A percentile compares a stretch with the other conserved stretches of the same genome.
Evolutionary conservation across 2,888 invertebrate genomes (phyloP).

Genomic region (Ashinkailepas kermadecensis): DNA sequence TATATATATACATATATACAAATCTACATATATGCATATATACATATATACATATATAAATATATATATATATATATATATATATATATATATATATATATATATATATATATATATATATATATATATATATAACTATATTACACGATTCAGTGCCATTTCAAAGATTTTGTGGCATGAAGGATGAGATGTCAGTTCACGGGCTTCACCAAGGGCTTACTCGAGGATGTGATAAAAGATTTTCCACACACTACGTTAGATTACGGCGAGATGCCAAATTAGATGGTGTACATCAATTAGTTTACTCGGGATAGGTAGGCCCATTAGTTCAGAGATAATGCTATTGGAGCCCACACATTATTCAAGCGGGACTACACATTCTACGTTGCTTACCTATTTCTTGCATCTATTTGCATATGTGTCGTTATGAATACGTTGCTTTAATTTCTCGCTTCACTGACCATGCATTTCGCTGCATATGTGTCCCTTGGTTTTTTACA

Average conservation of each 20-base stretch:
- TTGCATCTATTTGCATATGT: no score
- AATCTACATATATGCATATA: neutral
- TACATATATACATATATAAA: neutral
- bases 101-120: neutral
- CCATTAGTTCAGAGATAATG: neutral
- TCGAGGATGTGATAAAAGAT: neutral
- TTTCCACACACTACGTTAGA: neutral
- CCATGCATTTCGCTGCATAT: no score
- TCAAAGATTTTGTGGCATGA: no score
- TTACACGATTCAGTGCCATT: neutral
- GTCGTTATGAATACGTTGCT: no score
- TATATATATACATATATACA: conserved; percentile 9
- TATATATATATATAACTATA: neutral
- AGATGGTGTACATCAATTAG: neutral
- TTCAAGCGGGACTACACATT: no score
- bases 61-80: neutral
- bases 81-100: neutral
- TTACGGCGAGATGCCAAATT: neutral
- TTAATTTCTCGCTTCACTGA: no score
- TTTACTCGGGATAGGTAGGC: neutral
- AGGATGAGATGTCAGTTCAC: no score
- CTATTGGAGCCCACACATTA: neutral
- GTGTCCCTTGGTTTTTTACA: no score
- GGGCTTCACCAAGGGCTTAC: no score
- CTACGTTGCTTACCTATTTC: neutral